These are phyloP conservation scores for Kryphioiulus occultus DNA, from an alignment of 2,888 invertebrate genomes.

Conservation along the genomic window DNA sequence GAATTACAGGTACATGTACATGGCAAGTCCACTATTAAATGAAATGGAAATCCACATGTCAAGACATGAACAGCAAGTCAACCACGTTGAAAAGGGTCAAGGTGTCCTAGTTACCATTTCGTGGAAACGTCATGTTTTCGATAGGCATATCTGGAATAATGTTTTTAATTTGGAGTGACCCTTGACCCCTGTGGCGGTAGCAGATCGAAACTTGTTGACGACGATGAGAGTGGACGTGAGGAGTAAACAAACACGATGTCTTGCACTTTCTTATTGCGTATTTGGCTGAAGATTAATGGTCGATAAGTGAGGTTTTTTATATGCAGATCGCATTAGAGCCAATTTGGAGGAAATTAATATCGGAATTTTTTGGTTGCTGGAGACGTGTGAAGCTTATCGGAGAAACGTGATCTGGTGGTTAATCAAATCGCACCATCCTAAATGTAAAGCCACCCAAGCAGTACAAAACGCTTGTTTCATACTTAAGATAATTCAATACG, in stretches of 20 bases:
- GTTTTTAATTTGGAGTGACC: too few species aligned
- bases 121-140: too few species aligned
- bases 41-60: too few species aligned
- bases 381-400: not conserved
- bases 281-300: not conserved
- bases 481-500: too few species aligned
- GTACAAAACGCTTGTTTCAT: not conserved
- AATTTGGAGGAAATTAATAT: not conserved
- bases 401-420: not conserved
- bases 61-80: too few species aligned
- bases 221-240: not conserved
- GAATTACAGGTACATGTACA: too few species aligned
- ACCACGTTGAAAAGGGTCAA: too few species aligned
- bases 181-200: not conserved
- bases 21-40: too few species aligned
- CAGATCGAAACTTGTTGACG: not conserved
- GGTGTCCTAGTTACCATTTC: too few species aligned
- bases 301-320: not conserved
- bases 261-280: not conserved
- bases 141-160: too few species aligned
- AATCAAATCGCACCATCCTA: not conserved
- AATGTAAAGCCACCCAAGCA: not conserved
- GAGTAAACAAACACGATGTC: not conserved
- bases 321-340: not conserved
- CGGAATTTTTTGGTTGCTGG: not conserved